Conservation (phyloP, 2,888 invertebrate species). For the Zelleria hepariella region DNA sequence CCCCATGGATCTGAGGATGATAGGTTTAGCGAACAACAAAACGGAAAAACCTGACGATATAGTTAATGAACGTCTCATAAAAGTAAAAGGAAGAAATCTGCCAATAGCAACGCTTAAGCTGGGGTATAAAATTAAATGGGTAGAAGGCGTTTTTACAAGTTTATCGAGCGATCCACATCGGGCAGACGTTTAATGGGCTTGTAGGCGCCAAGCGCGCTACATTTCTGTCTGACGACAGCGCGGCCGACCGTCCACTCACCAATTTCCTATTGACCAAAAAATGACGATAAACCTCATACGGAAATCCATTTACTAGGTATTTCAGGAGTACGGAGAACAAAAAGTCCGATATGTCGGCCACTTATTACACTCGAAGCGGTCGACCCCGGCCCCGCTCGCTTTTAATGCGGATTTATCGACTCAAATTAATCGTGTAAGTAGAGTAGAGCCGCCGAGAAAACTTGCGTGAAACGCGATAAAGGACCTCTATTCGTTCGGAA, state of each 20-base stretch:
- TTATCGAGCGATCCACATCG: constrained; percentile 70
- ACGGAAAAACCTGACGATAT: constrained; percentile 37
- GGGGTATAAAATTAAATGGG: constrained; percentile 69
- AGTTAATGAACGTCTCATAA: constrained; percentile 55
- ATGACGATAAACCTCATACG: background rate
- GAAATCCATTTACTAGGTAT: background rate
- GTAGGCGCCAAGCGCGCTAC: constrained; percentile 65
- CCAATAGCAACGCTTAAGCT: constrained; percentile 67
- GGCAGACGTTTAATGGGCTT: constrained; percentile 64
- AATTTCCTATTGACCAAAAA: constrained; percentile 37
- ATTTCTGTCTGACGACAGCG: constrained; percentile 49
- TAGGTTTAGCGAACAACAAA: background rate
- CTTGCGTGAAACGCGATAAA: constrained; percentile 65
- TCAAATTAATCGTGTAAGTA: constrained; percentile 71
- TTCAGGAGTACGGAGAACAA: constrained; percentile 38
- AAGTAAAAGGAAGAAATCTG: constrained; percentile 62
- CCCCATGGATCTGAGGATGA: background rate
- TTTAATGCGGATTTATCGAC: constrained; percentile 70
- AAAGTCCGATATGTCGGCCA: constrained; percentile 49
- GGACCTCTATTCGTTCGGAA: constrained; percentile 47
- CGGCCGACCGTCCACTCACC: constrained; percentile 35
- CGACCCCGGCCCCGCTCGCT: constrained; percentile 47
- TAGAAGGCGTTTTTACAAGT: constrained; percentile 71
- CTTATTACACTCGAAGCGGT: constrained; percentile 56
- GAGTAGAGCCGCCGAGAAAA: constrained; percentile 49